These are phyloP conservation scores for Leguminivora glycinivorella DNA, from an alignment of 1,140 invertebrate genomes.

Conservation along the genomic window DNA sequence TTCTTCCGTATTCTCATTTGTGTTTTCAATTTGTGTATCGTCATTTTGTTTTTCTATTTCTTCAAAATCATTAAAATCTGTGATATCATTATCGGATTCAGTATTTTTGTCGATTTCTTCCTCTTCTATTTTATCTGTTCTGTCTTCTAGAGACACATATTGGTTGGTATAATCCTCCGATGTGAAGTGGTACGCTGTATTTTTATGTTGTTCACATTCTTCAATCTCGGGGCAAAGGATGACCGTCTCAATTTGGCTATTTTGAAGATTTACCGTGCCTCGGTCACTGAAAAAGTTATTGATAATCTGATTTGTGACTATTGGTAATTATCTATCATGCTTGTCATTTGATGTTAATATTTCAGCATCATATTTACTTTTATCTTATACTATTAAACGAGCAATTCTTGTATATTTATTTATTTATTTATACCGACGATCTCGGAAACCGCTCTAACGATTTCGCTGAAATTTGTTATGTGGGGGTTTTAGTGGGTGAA, in stretches of 20 bases:
- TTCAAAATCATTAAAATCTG: background rate
- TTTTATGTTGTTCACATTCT: conserved; percentile 41
- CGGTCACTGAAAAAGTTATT: conserved; percentile 54
- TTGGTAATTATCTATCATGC: too few species aligned
- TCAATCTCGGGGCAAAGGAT: conserved; percentile 53
- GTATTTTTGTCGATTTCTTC: conserved; percentile 31
- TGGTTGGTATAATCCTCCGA: conserved; percentile 31
- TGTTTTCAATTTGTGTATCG: background rate
- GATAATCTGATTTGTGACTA: too few species aligned
- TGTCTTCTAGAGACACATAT: conserved; percentile 8
- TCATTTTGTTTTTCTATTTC: conserved; percentile 7
- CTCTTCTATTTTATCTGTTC: conserved; percentile 14
- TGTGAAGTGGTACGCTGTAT: conserved; percentile 39
- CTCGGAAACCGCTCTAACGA: too few species aligned
- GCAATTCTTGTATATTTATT: too few species aligned
- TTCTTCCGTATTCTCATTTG: conserved; percentile 29
- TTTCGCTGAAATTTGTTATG: too few species aligned
- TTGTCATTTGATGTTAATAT: too few species aligned
- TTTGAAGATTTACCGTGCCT: conserved; percentile 56
- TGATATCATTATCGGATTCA: background rate
- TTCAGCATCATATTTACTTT: too few species aligned
- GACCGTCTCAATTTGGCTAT: conserved; percentile 48
- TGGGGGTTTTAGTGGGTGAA: too few species aligned
- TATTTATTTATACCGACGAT: too few species aligned
- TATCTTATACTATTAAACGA: too few species aligned